Evolutionary conservation across 2,888 invertebrate genomes (phyloP).

Genomic region (Oeneis ivallda): DNA sequence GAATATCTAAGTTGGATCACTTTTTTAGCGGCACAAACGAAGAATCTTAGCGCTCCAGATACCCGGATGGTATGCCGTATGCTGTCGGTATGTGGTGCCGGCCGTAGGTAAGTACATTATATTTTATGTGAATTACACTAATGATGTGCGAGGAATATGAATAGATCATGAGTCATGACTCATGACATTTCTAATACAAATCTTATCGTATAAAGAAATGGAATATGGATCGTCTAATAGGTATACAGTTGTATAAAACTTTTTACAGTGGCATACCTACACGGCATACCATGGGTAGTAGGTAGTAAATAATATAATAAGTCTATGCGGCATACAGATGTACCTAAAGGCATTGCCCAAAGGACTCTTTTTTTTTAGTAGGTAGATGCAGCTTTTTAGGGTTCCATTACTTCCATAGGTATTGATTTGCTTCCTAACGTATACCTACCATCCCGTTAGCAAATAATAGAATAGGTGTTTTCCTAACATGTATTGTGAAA

Average conservation of each 20-base stretch:
- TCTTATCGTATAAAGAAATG: neutral
- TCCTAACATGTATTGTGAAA: neutral
- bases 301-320: too few relatives aligned
- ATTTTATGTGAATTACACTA: slow-evolving; percentile 8
- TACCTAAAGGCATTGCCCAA: too few relatives aligned
- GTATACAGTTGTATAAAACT: neutral
- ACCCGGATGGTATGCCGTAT: slow-evolving; percentile 20
- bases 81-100: slow-evolving; percentile 17
- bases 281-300: too few relatives aligned
- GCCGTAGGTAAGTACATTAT: slow-evolving; percentile 11
- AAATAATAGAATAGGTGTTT: neutral
- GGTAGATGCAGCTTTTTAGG: too few relatives aligned
- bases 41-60: slow-evolving; percentile 35
- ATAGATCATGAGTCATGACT: too few relatives aligned
- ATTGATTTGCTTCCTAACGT: neutral
- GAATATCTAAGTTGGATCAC: slow-evolving; percentile 2
- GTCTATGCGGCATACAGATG: too few relatives aligned
- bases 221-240: neutral
- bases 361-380: too few relatives aligned
- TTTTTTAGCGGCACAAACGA: slow-evolving; percentile 27
- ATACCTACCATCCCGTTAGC: neutral
- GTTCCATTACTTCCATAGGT: too few relatives aligned
- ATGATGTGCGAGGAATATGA: slow-evolving; percentile 18
- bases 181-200: neutral
- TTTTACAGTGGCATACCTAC: neutral